These are phyloP conservation scores for Catalaphyllia jardinei DNA, from an alignment of 64 coral and sea anemone genomes.

Conservation along the genomic window DNA sequence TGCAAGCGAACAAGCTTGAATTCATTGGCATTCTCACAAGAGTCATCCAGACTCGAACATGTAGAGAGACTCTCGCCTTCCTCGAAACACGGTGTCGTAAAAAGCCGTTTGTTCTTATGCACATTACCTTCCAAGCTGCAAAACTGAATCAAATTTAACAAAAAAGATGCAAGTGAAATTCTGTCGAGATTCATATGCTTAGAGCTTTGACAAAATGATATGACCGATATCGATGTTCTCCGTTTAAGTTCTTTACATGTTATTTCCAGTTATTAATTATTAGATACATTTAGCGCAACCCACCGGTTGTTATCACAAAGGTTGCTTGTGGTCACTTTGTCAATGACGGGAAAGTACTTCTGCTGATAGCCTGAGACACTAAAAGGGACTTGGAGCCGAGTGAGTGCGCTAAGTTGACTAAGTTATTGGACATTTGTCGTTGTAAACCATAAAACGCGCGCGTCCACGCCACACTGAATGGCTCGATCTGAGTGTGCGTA, in stretches of 20 bases:
- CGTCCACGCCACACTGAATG: too few relatives aligned
- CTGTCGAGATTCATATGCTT: not conserved
- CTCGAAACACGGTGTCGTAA: slow-evolving; percentile 1
- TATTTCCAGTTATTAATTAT: not conserved
- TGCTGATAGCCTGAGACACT: too few relatives aligned
- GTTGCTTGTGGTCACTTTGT: not conserved
- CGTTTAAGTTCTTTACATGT: too few relatives aligned
- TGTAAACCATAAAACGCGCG: too few relatives aligned
- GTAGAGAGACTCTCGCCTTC: not conserved
- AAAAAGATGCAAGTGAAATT: not conserved
- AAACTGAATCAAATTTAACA: not conserved
- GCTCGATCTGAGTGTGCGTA: too few relatives aligned
- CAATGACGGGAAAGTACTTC: not conserved
- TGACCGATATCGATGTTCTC: not conserved
- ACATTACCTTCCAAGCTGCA: not conserved
- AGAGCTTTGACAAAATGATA: not conserved
- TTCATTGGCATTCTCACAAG: not conserved
- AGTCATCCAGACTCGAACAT: not conserved
- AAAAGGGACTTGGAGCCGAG: too few relatives aligned
- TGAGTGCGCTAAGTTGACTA: too few relatives aligned
- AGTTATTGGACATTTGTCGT: too few relatives aligned
- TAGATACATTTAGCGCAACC: not conserved
- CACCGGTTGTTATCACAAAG: not conserved
- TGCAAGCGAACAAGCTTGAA: slow-evolving; percentile 6
- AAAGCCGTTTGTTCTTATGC: not conserved